Base-by-base conservation (phyloP, 2,888 invertebrate species). In the Antitype chi region DNA sequence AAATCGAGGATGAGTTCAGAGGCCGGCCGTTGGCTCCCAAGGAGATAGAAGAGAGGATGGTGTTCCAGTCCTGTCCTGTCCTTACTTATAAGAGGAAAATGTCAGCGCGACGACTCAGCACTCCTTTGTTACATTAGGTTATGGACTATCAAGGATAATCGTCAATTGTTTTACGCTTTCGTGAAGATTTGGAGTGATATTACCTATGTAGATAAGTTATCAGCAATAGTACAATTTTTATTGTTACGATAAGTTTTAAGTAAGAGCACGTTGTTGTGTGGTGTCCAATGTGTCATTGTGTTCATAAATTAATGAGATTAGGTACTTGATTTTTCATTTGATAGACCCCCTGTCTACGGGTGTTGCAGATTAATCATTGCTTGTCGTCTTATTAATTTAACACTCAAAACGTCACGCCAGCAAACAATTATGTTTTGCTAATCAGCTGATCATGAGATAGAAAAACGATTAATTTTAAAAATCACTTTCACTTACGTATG, bases 1-100 rank as follows among this genome's bases (percentile, higher is more conserved):
- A 98, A 90, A 98, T 98, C 67, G 98, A 98, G 84, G 97, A 97
- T 23, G 93, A 94, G 76, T 97, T 97, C 76, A 91, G 94, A 82
- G 95, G 94, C 0, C 88, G 91, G 52, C 92, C 93, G 3, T 81
- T 92, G 76, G 91, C 87, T 20, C 85, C 89, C 8, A 89, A 89
- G 47, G 93, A 94, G 83, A 83, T 91, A 8, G 92, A 93, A 77
- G 91, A 90, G 17, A 92, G 86, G 74, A 90, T 91, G 77, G 91
- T 93, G 0, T 84, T 94, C 80, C 90, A 93, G 17, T 87, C 90
- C 13, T 92, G 93, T 78, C 93, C 93, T 1, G 87, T 92, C 0
- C 85, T 90, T 6, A 84, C 73, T n/a, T 93, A 91, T 63, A 94
- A 92, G 66, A 90, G 92, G 64, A 91, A 90, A 63, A 87, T 93